Conservation (phyloP, 92 coral and sea anemone species). For the Anthopleura xanthogrammica region DNA sequence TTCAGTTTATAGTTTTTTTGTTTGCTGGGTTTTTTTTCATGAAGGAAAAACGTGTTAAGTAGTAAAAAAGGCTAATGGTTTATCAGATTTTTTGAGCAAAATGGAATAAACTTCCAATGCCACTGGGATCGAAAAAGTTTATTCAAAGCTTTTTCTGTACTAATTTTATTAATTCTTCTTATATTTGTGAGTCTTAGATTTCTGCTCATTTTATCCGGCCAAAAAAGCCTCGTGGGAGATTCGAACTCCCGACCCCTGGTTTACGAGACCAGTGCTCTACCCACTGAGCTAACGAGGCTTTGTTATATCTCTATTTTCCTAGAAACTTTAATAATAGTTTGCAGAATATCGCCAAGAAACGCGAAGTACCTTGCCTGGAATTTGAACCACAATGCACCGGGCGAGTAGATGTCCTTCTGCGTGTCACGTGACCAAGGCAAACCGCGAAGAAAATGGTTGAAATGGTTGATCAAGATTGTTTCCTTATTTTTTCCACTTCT, state of each 20-base stretch:
- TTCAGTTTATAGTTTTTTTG: too few species aligned
- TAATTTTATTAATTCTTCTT: not conserved
- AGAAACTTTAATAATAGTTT: not conserved
- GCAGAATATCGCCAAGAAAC: constrained; percentile 16
- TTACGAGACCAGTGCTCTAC: constrained; percentile 96
- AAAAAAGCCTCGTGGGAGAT: constrained; percentile 68
- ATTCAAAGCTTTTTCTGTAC: not conserved
- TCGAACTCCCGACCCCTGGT: constrained; percentile 97
- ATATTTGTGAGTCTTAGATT: not conserved
- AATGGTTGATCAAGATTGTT: not conserved
- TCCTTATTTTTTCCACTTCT: too few species aligned
- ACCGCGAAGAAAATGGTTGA: not conserved
- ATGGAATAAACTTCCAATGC: too few species aligned
- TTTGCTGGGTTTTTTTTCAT: too few species aligned
- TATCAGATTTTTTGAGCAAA: too few species aligned
- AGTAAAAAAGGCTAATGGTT: too few species aligned
- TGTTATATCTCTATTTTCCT: not conserved
- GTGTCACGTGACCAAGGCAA: not conserved
- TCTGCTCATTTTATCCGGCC: not conserved
- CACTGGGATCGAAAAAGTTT: too few species aligned
- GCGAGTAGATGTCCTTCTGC: not conserved
- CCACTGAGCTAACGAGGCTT: constrained; percentile 82
- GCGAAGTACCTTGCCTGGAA: not conserved
- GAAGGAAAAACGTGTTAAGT: too few species aligned
- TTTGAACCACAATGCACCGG: not conserved